These are phyloP conservation scores for Nematostella vectensis DNA, from an alignment of 92 coral and sea anemone species.

Conservation along the genomic window DNA sequence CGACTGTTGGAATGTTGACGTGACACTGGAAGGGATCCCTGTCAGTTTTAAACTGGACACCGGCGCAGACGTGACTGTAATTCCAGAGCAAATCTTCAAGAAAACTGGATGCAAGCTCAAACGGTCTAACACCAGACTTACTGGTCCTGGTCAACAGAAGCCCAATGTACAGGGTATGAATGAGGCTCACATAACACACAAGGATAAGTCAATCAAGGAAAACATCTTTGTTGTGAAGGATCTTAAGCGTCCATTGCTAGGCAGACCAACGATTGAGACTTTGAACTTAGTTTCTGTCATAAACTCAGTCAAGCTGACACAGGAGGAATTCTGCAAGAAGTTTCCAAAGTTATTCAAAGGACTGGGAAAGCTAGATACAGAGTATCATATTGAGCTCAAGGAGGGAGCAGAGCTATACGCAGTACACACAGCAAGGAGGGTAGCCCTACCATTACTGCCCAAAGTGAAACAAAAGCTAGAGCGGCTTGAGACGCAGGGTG, in stretches of 20 bases:
- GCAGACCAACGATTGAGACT: neutral
- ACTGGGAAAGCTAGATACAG: constrained; percentile 7
- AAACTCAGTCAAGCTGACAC: neutral
- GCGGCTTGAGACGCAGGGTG: constrained; percentile 16
- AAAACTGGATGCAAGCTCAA: no score
- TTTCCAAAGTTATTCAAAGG: constrained; percentile 7
- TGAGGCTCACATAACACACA: constrained; percentile 2
- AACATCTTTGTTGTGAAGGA: neutral
- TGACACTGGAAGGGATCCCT: neutral
- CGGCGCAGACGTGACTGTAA: no score
- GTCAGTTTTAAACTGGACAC: no score
- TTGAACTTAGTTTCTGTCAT: neutral
- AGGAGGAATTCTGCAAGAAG: no score
- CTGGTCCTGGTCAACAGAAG: no score
- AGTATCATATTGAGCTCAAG: constrained; percentile 8
- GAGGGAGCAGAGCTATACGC: constrained; percentile 18
- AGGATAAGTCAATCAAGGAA: neutral
- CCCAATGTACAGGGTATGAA: neutral
- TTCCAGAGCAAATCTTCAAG: no score
- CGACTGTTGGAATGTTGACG: neutral
- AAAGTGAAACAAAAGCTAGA: constrained; percentile 14
- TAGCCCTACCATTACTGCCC: constrained; percentile 11
- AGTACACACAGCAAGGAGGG: constrained; percentile 7
- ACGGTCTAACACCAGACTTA: no score
- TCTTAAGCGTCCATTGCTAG: neutral